Base-by-base conservation (phyloP, 2,113 vertebrate species). In the Amphilophus citrinellus region DNA sequence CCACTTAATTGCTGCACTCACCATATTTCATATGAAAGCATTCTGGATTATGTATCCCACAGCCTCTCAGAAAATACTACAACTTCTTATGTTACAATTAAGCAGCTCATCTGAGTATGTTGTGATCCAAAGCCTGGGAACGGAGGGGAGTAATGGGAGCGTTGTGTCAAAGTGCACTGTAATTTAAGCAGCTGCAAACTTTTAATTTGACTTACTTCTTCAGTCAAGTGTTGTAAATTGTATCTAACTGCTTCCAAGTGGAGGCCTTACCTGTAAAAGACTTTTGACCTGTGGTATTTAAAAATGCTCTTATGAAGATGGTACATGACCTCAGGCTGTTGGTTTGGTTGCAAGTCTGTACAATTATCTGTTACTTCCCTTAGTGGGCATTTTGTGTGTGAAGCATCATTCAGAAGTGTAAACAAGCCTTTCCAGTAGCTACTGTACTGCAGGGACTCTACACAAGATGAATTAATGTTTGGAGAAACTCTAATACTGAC, bases 1-100 rank as follows among this genome's bases (percentile, higher is more conserved):
- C 80, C 79, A 78, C 79, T 86, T 91, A 91, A 91, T 89, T 88
- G 88, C 86, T 42, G 79, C 86, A 78, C 86, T 91, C 59, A 53
- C 44, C 42, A 65, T 79, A 85, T 89, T 90, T 94, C 79, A 85
- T 62, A 59, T 60, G 8, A 84, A 89, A 87, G 82, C 58, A 24
- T 73, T 80, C 65, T 42, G 42, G 32, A 80, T 65, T 78, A 76
- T 65, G 32, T 82, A 1, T 76, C 7, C 30, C 8, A 60, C 24
- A 88, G 71, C 80, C 86, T 84, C 85, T 90, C 53, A 15, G 79
- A 42, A 80, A 88, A 79, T 2, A 10, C 56, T 82, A 60, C 77
- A 82, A 73, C 30, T 30, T 76, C 77, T 88, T 73, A 57, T 44
- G 27, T 63, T 76, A 42, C 82, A 79, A 66, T 91, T 88, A 85